A percentile compares a stretch with the other conserved stretches of the same genome.
Conservation (phyloP, 2,888 invertebrate species). For the Terebella lapidaria region DNA sequence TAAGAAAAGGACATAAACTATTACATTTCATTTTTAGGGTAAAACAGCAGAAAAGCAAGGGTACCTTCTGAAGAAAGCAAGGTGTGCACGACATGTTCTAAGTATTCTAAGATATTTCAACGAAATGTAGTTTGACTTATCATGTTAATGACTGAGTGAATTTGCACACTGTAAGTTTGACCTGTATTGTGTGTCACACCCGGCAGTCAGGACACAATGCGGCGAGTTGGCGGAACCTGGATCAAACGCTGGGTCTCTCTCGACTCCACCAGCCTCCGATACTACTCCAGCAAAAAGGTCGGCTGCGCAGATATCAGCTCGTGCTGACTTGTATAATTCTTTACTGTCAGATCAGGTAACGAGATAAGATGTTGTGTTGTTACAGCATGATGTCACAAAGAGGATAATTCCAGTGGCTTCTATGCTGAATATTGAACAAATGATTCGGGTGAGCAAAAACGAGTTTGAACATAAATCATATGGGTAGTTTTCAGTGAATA, state of each 20-base stretch:
- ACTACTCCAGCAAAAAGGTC: conserved; percentile 44
- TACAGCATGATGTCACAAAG: conserved; percentile 25
- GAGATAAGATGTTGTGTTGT: not conserved
- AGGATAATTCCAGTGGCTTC: conserved; percentile 44
- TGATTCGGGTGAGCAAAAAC: conserved; percentile 35
- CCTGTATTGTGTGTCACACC: too few species aligned
- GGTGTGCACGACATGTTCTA: not conserved
- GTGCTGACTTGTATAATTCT: too few species aligned
- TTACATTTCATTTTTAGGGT: not conserved
- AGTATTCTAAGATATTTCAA: too few species aligned
- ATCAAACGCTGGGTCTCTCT: conserved; percentile 46
- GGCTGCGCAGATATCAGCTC: too few species aligned
- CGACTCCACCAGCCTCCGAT: conserved; percentile 39
- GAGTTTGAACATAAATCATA: not conserved
- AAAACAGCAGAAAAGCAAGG: not conserved
- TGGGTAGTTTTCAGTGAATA: not conserved
- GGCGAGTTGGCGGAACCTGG: conserved; percentile 28
- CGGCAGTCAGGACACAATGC: not conserved
- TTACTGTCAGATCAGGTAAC: too few species aligned
- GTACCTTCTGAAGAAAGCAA: conserved; percentile 4
- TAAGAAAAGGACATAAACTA: too few species aligned
- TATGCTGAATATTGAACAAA: conserved; percentile 40
- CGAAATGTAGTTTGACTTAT: too few species aligned
- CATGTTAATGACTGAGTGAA: too few species aligned
- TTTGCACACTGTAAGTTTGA: too few species aligned